These are phyloP conservation scores for Drosophila suboccidentalis DNA, from an alignment of 2,888 invertebrate species.

Conservation along the genomic window DNA sequence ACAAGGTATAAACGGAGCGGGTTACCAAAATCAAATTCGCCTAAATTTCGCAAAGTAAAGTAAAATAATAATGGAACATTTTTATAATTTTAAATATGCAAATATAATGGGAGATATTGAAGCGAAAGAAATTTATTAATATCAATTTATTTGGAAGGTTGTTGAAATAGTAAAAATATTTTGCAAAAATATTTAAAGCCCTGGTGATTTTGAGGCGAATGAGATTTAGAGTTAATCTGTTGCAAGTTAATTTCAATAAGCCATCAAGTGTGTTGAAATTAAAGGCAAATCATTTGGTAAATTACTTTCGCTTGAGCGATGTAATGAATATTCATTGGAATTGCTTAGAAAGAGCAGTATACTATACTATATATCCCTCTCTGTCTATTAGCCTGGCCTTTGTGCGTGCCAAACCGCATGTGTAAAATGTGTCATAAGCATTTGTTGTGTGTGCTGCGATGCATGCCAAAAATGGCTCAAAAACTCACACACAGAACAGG, in stretches of 20 bases:
- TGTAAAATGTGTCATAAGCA: conserved; percentile 77
- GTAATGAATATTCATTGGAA: conserved; percentile 27
- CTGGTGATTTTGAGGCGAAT: not conserved
- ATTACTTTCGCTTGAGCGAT: conserved; percentile 18
- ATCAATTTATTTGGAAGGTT: too few species aligned
- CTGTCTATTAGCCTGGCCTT: conserved; percentile 1
- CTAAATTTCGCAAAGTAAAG: not conserved
- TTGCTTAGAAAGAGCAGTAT: conserved; percentile 9
- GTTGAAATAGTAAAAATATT: too few species aligned
- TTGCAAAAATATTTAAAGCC: not conserved
- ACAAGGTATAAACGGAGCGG: conserved; percentile 20
- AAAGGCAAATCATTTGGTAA: not conserved
- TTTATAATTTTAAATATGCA: not conserved
- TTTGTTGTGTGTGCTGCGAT: conserved; percentile 53
- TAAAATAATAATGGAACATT: not conserved
- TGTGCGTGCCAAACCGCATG: conserved; percentile 64
- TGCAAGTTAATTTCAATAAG: not conserved
- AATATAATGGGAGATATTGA: too few species aligned
- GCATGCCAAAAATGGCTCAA: conserved; percentile 44
- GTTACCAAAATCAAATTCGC: conserved; percentile 28
- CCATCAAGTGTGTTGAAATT: not conserved
- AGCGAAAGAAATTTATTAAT: too few species aligned
- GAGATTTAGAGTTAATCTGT: not conserved
- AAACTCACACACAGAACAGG: conserved; percentile 38
- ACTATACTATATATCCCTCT: too few species aligned